A percentile compares a stretch with the other conserved stretches of the same genome.
Conservation (phyloP, 2,113 vertebrate genomes). For the Phoxinus phoxinus region DNA sequence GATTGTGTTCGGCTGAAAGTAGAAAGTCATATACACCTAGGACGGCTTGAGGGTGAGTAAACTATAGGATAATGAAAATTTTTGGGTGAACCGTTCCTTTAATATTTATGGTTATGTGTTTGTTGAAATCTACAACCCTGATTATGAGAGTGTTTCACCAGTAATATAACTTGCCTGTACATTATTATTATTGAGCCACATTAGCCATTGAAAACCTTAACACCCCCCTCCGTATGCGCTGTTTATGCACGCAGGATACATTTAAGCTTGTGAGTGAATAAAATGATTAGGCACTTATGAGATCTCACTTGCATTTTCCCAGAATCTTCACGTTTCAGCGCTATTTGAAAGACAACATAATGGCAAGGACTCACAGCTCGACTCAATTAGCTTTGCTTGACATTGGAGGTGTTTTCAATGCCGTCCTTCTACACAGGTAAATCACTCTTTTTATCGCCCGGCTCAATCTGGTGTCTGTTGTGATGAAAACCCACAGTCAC, state of each 20-base stretch:
- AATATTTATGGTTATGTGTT: background rate
- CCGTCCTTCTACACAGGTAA: slow-evolving; percentile 41
- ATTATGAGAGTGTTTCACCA: background rate
- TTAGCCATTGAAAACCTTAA: background rate
- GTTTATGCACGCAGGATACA: background rate
- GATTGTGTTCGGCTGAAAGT: no score
- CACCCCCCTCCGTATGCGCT: background rate
- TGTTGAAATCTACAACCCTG: background rate
- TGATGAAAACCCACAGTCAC: slow-evolving; percentile 53
- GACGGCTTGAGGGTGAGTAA: no score
- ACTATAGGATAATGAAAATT: no score
- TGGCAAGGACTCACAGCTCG: slow-evolving; percentile 50
- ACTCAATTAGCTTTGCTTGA: slow-evolving; percentile 47
- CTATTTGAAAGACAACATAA: slow-evolving; percentile 41
- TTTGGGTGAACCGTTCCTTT: no score
- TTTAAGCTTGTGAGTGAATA: background rate
- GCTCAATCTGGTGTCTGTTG: slow-evolving; percentile 29
- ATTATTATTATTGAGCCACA: background rate
- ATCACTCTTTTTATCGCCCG: slow-evolving; percentile 52
- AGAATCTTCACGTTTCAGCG: slow-evolving; percentile 12
- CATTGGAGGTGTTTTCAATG: slow-evolving; percentile 51
- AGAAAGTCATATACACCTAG: no score
- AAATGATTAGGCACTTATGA: slow-evolving; percentile 5
- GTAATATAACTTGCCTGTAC: background rate
- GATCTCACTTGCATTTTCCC: background rate